Percentiles rank a stretch among this genome's conserved stretches.
Evolutionary conservation across 30 jellyfish, hydroid and myxozoan species (phyloP).

Genomic region (Aurelia aurita complex sp. Pacific): DNA sequence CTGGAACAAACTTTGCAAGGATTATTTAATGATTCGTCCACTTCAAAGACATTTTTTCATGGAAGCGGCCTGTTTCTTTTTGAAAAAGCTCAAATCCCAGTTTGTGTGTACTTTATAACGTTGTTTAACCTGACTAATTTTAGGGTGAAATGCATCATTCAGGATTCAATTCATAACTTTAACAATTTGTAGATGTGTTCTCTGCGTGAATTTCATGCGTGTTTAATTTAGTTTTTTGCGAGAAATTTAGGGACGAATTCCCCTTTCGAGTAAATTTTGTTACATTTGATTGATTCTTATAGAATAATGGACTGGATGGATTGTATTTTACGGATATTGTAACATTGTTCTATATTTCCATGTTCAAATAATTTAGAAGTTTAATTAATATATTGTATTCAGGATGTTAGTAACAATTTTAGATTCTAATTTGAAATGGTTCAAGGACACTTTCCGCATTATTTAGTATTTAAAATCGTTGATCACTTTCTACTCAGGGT

Average conservation of each 20-base stretch:
- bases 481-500: conserved; percentile 26
- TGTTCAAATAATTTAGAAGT: conserved; percentile 74
- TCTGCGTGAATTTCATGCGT: not conserved
- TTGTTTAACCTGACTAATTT: no score
- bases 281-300: conserved; percentile 51
- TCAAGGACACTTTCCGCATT: conserved; percentile 50
- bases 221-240: not conserved
- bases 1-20: no score
- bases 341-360: conserved; percentile 49
- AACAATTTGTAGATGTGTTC: not conserved
- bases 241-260: not conserved
- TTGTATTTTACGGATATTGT: conserved; percentile 28
- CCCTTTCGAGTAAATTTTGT: conserved; percentile 21
- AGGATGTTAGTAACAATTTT: conserved; percentile 66
- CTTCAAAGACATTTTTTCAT: not conserved
- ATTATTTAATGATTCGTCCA: not conserved
- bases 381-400: conserved; percentile 67
- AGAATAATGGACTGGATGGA: conserved; percentile 33
- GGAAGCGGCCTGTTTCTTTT: conserved; percentile 5
- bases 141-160: no score
- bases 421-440: conserved; percentile 67
- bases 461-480: conserved; percentile 67
- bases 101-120: no score
- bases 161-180: no score
- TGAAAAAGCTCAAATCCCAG: not conserved